These are phyloP conservation scores for Cliona cf. orientalis DNA, from an alignment of 37 sponge, comb jelly and placozoan species.

Conservation along the genomic window DNA sequence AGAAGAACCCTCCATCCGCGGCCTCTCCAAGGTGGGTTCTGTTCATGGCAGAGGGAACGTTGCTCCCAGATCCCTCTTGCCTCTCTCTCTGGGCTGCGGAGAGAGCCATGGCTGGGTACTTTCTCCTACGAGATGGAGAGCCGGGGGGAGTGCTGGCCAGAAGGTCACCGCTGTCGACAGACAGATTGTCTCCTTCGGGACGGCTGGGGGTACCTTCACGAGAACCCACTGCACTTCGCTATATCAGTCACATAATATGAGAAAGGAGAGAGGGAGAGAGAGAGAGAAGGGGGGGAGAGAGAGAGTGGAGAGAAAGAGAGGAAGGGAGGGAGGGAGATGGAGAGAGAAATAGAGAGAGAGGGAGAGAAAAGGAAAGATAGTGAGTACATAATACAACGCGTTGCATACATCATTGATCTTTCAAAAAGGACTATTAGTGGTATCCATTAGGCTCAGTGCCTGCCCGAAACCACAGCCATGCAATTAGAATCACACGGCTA, in stretches of 20 bases:
- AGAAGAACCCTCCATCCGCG: constrained; percentile 79
- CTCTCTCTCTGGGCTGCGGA: constrained; percentile 14
- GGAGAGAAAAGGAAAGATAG: too few relatives aligned
- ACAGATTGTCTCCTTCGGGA: constrained; percentile 44
- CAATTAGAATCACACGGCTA: too few relatives aligned
- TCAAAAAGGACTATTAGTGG: too few relatives aligned
- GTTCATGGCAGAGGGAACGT: constrained; percentile 11
- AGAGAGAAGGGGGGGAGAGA: not conserved
- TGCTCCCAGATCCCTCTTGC: constrained; percentile 26
- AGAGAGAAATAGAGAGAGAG: not conserved
- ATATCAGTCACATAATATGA: not conserved
- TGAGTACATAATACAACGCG: too few relatives aligned
- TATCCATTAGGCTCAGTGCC: too few relatives aligned
- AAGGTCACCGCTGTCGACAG: constrained; percentile 69
- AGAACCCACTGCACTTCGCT: constrained; percentile 34
- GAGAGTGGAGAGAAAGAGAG: not conserved
- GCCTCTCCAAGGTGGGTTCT: constrained; percentile 63
- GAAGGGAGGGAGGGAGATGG: not conserved
- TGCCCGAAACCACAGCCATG: too few relatives aligned
- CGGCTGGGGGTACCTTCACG: constrained; percentile 64
- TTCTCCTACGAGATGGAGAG: constrained; percentile 45
- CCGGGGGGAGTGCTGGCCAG: constrained; percentile 51
- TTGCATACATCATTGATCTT: too few relatives aligned
- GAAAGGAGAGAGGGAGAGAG: not conserved
- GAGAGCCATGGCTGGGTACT: constrained; percentile 49